A percentile compares a stretch with the other conserved stretches of the same genome.
Evolutionary conservation across 2,113 vertebrate genomes (phyloP).

Genomic region (Eolophus roseicapilla): DNA sequence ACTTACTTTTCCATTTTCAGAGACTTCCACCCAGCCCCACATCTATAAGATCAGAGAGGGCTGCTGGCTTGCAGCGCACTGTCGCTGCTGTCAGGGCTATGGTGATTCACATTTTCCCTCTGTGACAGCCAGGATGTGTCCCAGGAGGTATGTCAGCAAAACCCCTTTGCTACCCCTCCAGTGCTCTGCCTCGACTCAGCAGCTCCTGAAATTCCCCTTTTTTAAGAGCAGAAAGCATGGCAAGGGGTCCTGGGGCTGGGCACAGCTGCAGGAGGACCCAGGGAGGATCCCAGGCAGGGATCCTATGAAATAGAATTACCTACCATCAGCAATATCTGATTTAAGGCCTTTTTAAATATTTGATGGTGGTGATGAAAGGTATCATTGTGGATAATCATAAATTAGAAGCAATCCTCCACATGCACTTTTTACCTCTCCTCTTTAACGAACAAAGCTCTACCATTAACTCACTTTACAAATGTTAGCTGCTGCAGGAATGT

Average conservation of each 20-base stretch:
- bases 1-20: background rate
- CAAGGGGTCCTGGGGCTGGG: background rate
- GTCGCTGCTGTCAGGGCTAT: accelerated
- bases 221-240: accelerated
- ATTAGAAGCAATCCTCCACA: background rate
- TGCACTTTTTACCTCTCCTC: background rate
- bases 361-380: background rate
- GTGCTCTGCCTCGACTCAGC: background rate
- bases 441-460: background rate
- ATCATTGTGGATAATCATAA: background rate
- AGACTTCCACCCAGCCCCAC: too few species aligned
- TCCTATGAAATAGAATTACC: accelerated
- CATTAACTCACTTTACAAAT: background rate
- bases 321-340: accelerated
- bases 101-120: accelerated
- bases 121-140: background rate
- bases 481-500: background rate
- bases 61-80: background rate
- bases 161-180: background rate
- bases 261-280: background rate
- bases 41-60: too few species aligned
- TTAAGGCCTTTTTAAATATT: background rate
- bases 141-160: background rate
- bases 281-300: background rate
- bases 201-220: accelerated